phyloP scores from a whole-genome alignment of 2,888 invertebrate species.

The Trissolcus brochymenae region DNA sequence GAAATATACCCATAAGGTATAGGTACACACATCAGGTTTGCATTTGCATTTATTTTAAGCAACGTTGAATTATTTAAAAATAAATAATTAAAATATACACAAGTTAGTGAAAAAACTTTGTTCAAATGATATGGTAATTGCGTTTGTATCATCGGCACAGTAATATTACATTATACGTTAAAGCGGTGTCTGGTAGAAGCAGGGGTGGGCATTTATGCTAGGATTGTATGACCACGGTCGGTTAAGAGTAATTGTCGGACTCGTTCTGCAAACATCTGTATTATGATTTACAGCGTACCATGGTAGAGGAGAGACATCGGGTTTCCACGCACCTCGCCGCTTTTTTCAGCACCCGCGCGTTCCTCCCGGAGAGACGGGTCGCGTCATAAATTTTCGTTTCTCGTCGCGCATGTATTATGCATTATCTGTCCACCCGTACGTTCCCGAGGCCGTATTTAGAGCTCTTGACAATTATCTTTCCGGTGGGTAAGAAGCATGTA shows the following conservation, averaged over 20 bases:
- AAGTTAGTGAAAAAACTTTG: too few species aligned
- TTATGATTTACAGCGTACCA: conserved; percentile 40
- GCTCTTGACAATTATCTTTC: conserved; percentile 76
- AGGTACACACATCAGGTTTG: too few species aligned
- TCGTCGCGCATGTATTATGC: conserved; percentile 73
- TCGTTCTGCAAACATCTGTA: conserved; percentile 13
- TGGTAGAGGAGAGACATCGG: conserved; percentile 39
- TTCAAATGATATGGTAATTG: too few species aligned
- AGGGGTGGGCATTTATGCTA: conserved; percentile 1
- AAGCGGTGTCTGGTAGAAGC: neutral
- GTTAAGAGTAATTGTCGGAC: conserved; percentile 7
- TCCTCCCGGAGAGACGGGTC: conserved; percentile 33
- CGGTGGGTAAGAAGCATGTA: conserved; percentile 76
- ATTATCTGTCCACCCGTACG: conserved; percentile 71
- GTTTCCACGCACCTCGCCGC: conserved; percentile 46
- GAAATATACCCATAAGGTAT: too few species aligned
- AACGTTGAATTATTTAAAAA: too few species aligned
- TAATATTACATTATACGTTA: neutral
- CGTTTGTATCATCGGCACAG: neutral
- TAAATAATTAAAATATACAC: too few species aligned
- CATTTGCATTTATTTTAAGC: too few species aligned
- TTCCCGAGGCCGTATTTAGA: conserved; percentile 69
- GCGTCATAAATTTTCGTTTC: conserved; percentile 70
- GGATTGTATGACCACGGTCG: neutral
- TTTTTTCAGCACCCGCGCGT: conserved; percentile 49